Evolutionary conservation across 2,113 vertebrate genomes (phyloP), one percentile per base, ranked within the genome.

Genomic region (Hippocampus barbouri): DNA sequence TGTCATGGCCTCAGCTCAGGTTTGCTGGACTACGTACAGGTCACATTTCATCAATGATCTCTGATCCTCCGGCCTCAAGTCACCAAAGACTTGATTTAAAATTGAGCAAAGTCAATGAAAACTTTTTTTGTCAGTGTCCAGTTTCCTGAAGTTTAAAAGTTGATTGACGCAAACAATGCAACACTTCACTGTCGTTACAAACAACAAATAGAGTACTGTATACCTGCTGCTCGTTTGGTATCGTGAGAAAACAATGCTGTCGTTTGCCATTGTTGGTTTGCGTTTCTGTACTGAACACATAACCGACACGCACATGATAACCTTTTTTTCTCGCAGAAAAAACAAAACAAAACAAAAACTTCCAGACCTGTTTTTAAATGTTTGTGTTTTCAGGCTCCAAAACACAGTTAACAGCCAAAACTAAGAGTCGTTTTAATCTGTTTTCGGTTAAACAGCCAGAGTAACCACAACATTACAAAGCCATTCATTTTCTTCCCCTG

Each of bases 1-100:
- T 12, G 71, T 69, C 60, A 67, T 68, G 41, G 71, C 41, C 60
- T 82, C 69, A 72, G 67, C 69, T 83, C 80, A 63, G 56, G 77
- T 72, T 65, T 65, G 73, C 18, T 60, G 66, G 79, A 70, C 74
- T 65, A 75, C 12, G 1, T 40, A 53, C 76, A 77, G 87, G 79
- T 89, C 86, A 80, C 75, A 77, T 87, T 87, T 89, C 87, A 86
- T 49, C 68, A 67, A 69, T 78, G 78, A 82, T 66, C 75, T 77
- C 20, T 81, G 76, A 83, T 79, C 64, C 74, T 76, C 40, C 45
- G 18, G 53, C 34, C 62, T 67, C 0, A 0, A 57, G 62, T 65
- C 73, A 71, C 62, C 41, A 81, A 14, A 25, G 34, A 67, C 41
- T n/a, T 73, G 0, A 63, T 72, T 18, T 15, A 21, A 38, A 38